phyloP scores from a whole-genome alignment of 2,888 invertebrate genomes.

The Salpingus planirostris region DNA sequence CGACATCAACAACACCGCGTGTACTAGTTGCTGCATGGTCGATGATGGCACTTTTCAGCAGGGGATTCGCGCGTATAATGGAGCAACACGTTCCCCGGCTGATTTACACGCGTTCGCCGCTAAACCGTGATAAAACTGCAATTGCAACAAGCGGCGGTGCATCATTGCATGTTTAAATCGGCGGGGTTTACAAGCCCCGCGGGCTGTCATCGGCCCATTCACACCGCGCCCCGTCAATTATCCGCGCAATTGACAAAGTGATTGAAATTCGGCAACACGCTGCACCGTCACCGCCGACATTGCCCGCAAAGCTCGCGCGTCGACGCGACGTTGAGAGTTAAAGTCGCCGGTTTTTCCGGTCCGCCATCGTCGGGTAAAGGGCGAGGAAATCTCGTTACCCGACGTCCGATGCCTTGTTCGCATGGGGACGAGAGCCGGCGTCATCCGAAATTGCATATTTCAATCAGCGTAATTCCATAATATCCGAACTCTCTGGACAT shows the following conservation, averaged over 20 bases:
- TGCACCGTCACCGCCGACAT: too few relatives aligned
- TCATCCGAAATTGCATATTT: slow-evolving; percentile 32
- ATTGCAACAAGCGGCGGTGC: slow-evolving; percentile 20
- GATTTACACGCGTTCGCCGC: slow-evolving; percentile 21
- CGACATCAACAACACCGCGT: too few relatives aligned
- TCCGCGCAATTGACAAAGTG: slow-evolving; percentile 15
- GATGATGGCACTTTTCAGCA: slow-evolving; percentile 6
- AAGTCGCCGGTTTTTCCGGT: too few relatives aligned
- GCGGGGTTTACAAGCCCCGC: slow-evolving; percentile 17
- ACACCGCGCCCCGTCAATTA: slow-evolving; percentile 17
- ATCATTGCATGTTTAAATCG: slow-evolving; percentile 19
- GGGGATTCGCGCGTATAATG: slow-evolving; percentile 4
- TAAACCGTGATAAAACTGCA: slow-evolving; percentile 24
- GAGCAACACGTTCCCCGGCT: slow-evolving; percentile 15
- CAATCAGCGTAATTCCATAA: slow-evolving; percentile 30
- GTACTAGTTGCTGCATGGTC: not conserved
- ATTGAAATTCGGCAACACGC: slow-evolving; percentile 13
- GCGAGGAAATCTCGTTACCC: too few relatives aligned
- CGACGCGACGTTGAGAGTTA: too few relatives aligned
- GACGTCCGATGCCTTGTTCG: too few relatives aligned
- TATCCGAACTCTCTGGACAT: slow-evolving; percentile 32
- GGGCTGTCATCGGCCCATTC: slow-evolving; percentile 16
- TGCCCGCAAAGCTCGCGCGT: too few relatives aligned
- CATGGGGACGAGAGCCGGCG: slow-evolving; percentile 20
- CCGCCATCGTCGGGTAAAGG: too few relatives aligned